Evolutionary conservation across 2,888 invertebrate species (phyloP), one percentile per base, ranked within the genome.

Genomic region (Glyphotaelius pellucidus): DNA sequence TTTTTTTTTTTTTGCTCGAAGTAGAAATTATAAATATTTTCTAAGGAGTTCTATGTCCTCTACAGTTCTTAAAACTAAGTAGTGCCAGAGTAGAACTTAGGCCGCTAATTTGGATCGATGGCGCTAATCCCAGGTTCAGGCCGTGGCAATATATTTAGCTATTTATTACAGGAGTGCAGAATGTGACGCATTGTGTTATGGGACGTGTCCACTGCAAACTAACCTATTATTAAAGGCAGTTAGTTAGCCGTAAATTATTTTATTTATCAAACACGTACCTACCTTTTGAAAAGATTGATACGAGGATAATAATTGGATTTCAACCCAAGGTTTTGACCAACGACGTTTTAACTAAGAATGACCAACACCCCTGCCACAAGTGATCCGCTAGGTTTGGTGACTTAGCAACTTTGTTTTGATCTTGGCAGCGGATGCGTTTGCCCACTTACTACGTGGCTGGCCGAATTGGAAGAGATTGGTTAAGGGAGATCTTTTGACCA

Each of bases 181-280:
- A 67, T 67, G 35, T 83, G 83, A 83, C 83, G 83, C 32, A 83
- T 79, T 84, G 42, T 90, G 84, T 81, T 52, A 90, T 85, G 84
- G 52, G 83, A 91, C 86, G 67, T 52, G 79, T 90, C 79, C 85
- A 85, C 89, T 86, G 85, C 85, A 35, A 91, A n/a, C 19, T 42
- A 42, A 86, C 42, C 86, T 86, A 47, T 86, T 12, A 86, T 86
- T 86, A 86, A 25, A 25, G 86, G 42, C 30, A 86, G 38, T 86
- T 86, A 86, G 38, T 86, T 86, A n/a, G 86, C 42, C 5, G n/a
- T 30, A n/a, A 86, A 47, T 32, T n/a, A 86, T 86, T 35, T 83
- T 7, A 67, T 67, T 67, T 67, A 67, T 67, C 25, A 67, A 2
- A 67, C 42, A 42, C 42, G 11, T 67, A 25, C 67, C 25, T 9